A percentile compares a stretch with the other conserved stretches of the same genome.
These are phyloP conservation scores for Pempheris klunzingeri DNA, from an alignment of 2,797 vertebrate species.

Conservation along the genomic window DNA sequence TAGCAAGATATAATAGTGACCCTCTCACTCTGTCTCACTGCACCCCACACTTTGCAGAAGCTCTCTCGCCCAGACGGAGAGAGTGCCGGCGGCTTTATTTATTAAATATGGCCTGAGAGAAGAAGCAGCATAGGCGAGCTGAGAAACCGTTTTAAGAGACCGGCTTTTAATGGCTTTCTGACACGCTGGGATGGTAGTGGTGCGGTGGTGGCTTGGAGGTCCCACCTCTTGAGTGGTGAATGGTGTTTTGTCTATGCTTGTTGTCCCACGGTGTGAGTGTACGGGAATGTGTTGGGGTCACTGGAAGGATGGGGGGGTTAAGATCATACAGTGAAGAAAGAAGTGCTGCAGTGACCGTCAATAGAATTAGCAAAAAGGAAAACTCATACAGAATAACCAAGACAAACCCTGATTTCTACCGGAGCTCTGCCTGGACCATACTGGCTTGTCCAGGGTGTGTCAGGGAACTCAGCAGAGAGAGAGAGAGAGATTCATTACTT, in stretches of 20 bases:
- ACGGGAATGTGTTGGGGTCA: constrained; percentile 36
- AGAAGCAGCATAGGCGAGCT: constrained; percentile 67
- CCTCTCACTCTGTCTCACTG: constrained; percentile 70
- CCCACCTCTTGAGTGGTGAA: constrained; percentile 72
- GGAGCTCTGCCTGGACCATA: neutral
- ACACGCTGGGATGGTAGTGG: constrained; percentile 59
- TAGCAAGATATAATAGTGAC: constrained; percentile 82
- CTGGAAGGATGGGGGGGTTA: neutral
- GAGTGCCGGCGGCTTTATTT: constrained; percentile 82
- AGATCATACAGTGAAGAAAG: constrained; percentile 8
- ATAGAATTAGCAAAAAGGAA: constrained; percentile 24
- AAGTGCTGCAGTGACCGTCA: neutral
- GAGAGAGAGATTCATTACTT: neutral
- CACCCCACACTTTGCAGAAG: constrained; percentile 58
- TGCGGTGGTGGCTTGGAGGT: constrained; percentile 24
- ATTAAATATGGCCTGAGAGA: constrained; percentile 82
- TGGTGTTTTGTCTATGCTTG: constrained; percentile 53
- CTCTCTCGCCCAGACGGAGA: constrained; percentile 66
- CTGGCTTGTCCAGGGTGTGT: neutral
- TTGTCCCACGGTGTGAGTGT: constrained; percentile 47
- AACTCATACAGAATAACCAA: neutral
- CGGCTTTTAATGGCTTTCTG: constrained; percentile 76
- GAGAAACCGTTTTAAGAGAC: constrained; percentile 71
- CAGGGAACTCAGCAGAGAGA: neutral
- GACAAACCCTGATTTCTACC: neutral